These are phyloP conservation scores for Cochlearius cochlearius DNA, from an alignment of 2,113 vertebrate genomes.

Conservation along the genomic window DNA sequence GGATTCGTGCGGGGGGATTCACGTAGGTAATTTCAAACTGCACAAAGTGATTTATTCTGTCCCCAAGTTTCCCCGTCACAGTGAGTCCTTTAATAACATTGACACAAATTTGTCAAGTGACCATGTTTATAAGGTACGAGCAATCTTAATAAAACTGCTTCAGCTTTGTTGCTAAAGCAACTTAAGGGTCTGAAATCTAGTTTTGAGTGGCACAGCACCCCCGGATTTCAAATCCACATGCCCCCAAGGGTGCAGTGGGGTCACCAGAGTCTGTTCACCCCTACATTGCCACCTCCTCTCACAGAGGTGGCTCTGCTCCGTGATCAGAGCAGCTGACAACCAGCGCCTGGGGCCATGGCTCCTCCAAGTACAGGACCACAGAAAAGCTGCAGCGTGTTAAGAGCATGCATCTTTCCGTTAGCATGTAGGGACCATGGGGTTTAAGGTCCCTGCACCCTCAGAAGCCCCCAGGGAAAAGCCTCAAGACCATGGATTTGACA, in stretches of 20 bases:
- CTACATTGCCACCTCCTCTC: not conserved
- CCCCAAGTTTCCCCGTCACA: conserved; percentile 41
- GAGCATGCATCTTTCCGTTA: not conserved
- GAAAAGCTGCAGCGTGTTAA: not conserved
- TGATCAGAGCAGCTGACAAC: not conserved
- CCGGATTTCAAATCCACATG: not conserved
- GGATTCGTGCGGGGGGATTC: not conserved
- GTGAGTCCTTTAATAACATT: conserved; percentile 47
- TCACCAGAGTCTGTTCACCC: not conserved
- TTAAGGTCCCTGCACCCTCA: not conserved
- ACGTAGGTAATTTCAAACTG: conserved; percentile 51
- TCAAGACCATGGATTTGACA: not conserved
- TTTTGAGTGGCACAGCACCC: not conserved
- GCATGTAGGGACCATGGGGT: not conserved
- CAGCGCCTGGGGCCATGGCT: fast-evolving
- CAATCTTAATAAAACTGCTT: not conserved
- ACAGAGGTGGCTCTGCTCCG: not conserved
- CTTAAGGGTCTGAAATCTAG: not conserved
- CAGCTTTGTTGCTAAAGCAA: not conserved
- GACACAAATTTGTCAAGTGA: not conserved
- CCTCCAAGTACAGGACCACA: not conserved
- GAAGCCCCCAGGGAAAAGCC: not conserved
- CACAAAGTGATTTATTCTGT: conserved; percentile 1
- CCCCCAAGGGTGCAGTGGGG: not conserved
- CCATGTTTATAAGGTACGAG: not conserved